A percentile compares a stretch with the other conserved stretches of the same genome.
Evolutionary conservation across 2,797 vertebrate species (phyloP).

Genomic region (Neomorphus geoffroyi): DNA sequence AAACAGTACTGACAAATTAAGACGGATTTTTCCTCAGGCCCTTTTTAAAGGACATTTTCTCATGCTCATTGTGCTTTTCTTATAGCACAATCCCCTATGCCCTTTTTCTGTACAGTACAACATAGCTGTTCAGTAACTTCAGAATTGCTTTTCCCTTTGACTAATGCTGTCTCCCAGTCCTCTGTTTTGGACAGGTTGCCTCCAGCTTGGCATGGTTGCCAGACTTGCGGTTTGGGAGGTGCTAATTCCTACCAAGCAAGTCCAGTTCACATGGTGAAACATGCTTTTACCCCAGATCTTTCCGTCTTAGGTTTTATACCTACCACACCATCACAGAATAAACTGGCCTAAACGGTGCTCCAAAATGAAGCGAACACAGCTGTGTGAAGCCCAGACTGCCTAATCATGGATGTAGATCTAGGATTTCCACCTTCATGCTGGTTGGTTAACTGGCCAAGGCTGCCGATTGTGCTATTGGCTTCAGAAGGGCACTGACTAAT

Average conservation of each 20-base stretch:
- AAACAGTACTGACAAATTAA: background rate
- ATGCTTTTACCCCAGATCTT: background rate
- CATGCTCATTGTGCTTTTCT: background rate
- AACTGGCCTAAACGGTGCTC: background rate
- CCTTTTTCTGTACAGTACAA: background rate
- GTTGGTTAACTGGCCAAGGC: background rate
- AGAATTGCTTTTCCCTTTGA: background rate
- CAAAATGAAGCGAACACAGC: background rate
- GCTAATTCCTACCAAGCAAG: background rate
- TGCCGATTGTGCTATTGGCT: background rate
- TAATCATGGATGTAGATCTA: background rate
- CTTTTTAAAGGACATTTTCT: background rate
- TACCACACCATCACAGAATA: background rate
- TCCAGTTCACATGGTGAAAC: background rate
- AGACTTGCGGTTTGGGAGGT: background rate
- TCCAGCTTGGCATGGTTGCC: background rate
- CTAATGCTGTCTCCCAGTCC: background rate
- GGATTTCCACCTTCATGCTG: background rate
- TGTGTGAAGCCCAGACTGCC: background rate
- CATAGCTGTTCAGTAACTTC: background rate
- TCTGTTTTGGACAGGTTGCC: background rate
- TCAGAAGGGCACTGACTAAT: background rate
- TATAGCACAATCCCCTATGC: rapidly evolving
- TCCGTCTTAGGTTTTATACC: background rate
- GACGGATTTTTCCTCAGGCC: rapidly evolving